phyloP scores from a whole-genome alignment of 2,888 invertebrate genomes.

The Junonia oenone region DNA sequence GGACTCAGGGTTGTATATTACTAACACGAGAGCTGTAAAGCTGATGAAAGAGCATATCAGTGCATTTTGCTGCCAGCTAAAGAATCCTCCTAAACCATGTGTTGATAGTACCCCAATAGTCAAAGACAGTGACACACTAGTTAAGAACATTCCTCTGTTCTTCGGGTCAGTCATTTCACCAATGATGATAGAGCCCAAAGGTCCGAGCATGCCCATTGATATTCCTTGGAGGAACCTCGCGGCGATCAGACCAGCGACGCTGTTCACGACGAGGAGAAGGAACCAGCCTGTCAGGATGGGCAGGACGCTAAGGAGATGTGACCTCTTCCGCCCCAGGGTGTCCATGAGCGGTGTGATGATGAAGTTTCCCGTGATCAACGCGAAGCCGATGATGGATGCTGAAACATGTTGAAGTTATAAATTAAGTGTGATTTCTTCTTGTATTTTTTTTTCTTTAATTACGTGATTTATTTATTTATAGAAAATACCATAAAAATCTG shows the following conservation, averaged over 20 bases:
- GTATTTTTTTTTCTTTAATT: background rate
- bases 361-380: constrained; percentile 80
- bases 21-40: constrained; percentile 68
- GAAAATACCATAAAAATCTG: too few species aligned
- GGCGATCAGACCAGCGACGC: constrained; percentile 59
- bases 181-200: constrained; percentile 77
- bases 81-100: constrained; percentile 81
- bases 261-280: constrained; percentile 66
- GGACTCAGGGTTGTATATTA: constrained; percentile 81
- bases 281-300: constrained; percentile 81
- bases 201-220: constrained; percentile 77
- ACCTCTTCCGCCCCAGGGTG: constrained; percentile 75
- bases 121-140: constrained; percentile 80
- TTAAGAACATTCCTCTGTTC: constrained; percentile 81
- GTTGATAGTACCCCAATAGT: constrained; percentile 81
- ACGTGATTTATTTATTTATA: too few species aligned
- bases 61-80: constrained; percentile 80
- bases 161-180: constrained; percentile 81
- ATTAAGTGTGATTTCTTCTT: too few species aligned
- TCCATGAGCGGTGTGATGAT: constrained; percentile 79
- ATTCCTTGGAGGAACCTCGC: constrained; percentile 78
- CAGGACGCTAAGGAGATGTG: constrained; percentile 73
- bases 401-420: constrained; percentile 42
- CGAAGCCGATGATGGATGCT: constrained; percentile 82
- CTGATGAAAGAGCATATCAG: constrained; percentile 72